Evolutionary conservation across 2,888 invertebrate genomes (phyloP).

Genomic region (Caenorhabditis sp.): DNA sequence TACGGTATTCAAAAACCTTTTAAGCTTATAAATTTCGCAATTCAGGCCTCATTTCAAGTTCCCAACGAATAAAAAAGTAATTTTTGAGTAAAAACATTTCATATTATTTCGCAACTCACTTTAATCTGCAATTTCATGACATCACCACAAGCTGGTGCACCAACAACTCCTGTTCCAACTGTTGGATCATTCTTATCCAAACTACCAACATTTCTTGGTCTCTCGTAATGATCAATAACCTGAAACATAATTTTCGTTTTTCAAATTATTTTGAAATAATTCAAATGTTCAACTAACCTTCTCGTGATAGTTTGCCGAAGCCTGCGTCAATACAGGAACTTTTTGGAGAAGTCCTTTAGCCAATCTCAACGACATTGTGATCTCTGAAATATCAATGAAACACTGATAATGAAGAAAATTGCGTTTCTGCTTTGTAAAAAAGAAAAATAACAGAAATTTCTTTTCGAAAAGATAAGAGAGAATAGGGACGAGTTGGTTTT

Average conservation of each 20-base stretch:
- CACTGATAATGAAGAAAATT: background rate
- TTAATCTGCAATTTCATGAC: conserved; percentile 93
- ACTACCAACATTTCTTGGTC: conserved; percentile 97
- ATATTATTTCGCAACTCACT: conserved; percentile 35
- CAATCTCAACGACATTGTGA: conserved; percentile 22
- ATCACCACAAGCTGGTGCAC: conserved; percentile 98
- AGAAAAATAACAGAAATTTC: no score
- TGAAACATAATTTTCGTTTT: conserved; percentile 71
- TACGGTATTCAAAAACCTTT: no score
- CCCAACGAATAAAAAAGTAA: no score
- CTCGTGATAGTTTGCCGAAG: conserved; percentile 59
- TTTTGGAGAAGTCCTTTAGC: conserved; percentile 16
- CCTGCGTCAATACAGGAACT: background rate
- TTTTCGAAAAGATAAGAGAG: no score
- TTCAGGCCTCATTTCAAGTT: no score
- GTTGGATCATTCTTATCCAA: conserved; percentile 89
- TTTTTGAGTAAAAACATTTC: background rate
- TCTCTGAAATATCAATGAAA: conserved; percentile 4
- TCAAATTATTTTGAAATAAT: background rate
- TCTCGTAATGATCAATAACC: conserved; percentile 99
- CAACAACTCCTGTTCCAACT: conserved; percentile 97
- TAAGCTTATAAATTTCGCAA: no score
- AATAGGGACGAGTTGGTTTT: conserved; percentile 4
- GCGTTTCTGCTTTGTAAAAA: background rate
- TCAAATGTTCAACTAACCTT: conserved; percentile 47